Percentiles rank a stretch among this genome's conserved stretches.
phyloP scores from a whole-genome alignment of 2,113 vertebrate genomes.

The Channa maculata region DNA sequence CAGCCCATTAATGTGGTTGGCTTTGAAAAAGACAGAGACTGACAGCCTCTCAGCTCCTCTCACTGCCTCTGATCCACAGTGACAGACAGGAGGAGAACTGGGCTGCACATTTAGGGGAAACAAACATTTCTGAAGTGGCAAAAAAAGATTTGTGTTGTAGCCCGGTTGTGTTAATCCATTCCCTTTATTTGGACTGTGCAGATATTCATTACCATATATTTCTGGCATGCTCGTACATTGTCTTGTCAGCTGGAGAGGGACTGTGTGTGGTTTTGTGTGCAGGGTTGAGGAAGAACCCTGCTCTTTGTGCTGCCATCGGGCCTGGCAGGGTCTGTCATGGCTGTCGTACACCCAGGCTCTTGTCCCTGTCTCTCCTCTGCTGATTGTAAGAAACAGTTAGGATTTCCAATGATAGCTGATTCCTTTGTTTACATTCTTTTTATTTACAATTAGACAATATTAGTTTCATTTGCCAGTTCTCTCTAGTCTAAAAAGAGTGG shows the following conservation, averaged over 20 bases:
- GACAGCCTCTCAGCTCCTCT: slow-evolving; percentile 65
- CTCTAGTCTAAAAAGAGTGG: no score
- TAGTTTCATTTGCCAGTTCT: no score
- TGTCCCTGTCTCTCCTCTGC: slow-evolving; percentile 5
- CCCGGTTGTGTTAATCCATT: slow-evolving; percentile 47
- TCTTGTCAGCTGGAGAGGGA: slow-evolving; percentile 46
- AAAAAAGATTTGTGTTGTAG: background rate
- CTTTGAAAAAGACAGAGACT: slow-evolving; percentile 64
- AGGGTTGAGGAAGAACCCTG: slow-evolving; percentile 7
- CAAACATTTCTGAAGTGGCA: slow-evolving; percentile 23
- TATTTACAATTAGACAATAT: no score
- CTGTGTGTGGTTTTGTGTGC: background rate
- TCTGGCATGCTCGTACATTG: slow-evolving; percentile 27
- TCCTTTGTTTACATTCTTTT: no score
- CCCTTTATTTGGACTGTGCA: slow-evolving; percentile 29
- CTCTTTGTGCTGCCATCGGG: slow-evolving; percentile 39
- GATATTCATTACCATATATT: slow-evolving; percentile 48
- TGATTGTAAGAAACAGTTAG: slow-evolving; percentile 34
- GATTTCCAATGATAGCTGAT: background rate
- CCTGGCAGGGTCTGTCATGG: slow-evolving; percentile 30
- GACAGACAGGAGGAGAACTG: slow-evolving; percentile 50
- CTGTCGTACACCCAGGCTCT: slow-evolving; percentile 37
- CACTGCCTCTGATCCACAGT: slow-evolving; percentile 55
- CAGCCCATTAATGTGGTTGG: slow-evolving; percentile 65
- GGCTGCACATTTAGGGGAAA: slow-evolving; percentile 54